Evolutionary conservation across 2,113 vertebrate species (phyloP).

Genomic region (Neolamprologus cancellatus): DNA sequence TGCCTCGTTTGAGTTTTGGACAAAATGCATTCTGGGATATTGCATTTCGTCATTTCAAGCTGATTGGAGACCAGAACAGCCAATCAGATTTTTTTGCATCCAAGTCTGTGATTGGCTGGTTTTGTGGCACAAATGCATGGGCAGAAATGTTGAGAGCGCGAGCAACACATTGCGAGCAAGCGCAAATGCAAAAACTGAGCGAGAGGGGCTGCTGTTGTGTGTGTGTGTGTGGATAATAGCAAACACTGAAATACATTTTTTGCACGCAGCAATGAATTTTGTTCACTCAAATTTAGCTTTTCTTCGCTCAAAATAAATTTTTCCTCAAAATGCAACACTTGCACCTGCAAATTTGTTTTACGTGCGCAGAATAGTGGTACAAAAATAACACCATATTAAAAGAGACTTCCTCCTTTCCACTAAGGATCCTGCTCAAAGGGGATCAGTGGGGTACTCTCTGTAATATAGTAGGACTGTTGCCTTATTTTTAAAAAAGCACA

Average conservation of each 20-base stretch:
- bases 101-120: neutral
- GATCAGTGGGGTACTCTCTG: neutral
- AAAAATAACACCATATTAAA: neutral
- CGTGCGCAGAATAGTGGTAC: neutral
- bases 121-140: neutral
- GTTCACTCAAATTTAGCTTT: neutral
- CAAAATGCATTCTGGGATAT: fast-evolving
- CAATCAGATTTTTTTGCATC: neutral
- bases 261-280: neutral
- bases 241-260: neutral
- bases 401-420: neutral
- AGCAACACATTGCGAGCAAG: neutral
- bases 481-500: neutral
- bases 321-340: neutral
- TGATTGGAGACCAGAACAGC: neutral
- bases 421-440: neutral
- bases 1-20: neutral
- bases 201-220: neutral
- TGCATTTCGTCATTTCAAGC: neutral
- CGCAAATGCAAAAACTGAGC: neutral
- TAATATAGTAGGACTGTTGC: neutral
- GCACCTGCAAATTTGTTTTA: neutral
- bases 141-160: neutral
- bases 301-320: neutral
- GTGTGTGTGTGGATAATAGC: neutral